Conservation (phyloP, 64 coral and sea anemone genomes). For the Pocillopora verrucosa region DNA sequence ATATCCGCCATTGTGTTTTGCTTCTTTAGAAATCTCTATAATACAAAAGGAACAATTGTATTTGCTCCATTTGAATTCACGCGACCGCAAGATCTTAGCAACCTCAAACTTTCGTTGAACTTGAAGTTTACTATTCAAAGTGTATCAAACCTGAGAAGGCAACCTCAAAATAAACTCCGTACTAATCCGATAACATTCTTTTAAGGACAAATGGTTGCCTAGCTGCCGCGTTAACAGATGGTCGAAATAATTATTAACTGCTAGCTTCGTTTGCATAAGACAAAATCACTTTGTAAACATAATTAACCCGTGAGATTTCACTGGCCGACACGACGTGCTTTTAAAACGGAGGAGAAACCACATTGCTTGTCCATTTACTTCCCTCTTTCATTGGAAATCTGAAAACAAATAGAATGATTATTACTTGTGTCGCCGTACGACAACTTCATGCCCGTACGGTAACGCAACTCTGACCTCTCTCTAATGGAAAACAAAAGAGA, state of each 20-base stretch:
- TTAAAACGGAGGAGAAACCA: too few relatives aligned
- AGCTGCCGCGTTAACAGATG: not conserved
- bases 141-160: not conserved
- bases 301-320: not conserved
- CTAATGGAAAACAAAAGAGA: too few relatives aligned
- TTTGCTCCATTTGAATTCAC: not conserved
- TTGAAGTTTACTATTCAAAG: not conserved
- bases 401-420: too few relatives aligned
- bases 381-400: too few relatives aligned
- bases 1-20: conserved; percentile 31
- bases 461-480: too few relatives aligned
- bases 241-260: not conserved
- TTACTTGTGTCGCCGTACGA: too few relatives aligned
- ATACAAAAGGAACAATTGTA: not conserved
- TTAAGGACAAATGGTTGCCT: not conserved
- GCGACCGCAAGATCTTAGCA: not conserved
- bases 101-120: not conserved
- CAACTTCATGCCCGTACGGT: too few relatives aligned
- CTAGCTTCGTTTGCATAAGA: not conserved
- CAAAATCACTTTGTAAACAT: not conserved
- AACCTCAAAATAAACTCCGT: not conserved
- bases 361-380: too few relatives aligned
- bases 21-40: not conserved
- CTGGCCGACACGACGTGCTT: not conserved
- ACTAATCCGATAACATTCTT: not conserved